Percentiles rank a stretch among this genome's conserved stretches.
Evolutionary conservation across 2,797 vertebrate genomes (phyloP).

Genomic region (Prunella strophiata): DNA sequence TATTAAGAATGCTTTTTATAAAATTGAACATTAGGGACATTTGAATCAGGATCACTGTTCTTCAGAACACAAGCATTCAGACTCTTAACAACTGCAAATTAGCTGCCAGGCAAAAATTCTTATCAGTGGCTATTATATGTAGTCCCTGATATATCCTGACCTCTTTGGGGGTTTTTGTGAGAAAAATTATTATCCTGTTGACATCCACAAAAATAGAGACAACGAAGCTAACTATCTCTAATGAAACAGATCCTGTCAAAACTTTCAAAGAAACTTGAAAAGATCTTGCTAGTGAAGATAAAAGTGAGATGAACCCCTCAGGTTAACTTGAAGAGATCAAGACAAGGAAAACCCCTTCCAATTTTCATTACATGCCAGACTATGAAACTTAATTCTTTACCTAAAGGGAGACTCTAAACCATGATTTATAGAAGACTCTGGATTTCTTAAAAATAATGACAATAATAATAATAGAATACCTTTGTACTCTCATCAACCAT

Average conservation of each 20-base stretch:
- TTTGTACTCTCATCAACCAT: conserved; percentile 31
- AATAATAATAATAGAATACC: background rate
- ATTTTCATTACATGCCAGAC: conserved; percentile 37
- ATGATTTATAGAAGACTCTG: conserved; percentile 40
- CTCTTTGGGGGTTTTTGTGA: background rate
- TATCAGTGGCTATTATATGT: background rate
- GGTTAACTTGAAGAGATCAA: conserved; percentile 41
- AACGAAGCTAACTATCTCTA: background rate
- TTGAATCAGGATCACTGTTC: background rate
- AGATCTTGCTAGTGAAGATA: conserved; percentile 41
- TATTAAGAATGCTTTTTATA: conserved; percentile 28
- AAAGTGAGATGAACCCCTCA: conserved; percentile 51
- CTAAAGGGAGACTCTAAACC: conserved; percentile 36
- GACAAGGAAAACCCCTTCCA: conserved; percentile 51
- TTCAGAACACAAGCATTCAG: background rate
- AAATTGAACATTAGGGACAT: background rate
- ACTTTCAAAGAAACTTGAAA: conserved; percentile 49
- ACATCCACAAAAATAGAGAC: background rate
- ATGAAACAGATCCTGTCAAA: conserved; percentile 38
- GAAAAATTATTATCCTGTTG: conserved; percentile 3
- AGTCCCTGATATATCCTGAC: background rate
- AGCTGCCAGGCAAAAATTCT: conserved; percentile 22
- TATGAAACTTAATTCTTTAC: conserved; percentile 40
- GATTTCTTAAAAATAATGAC: conserved; percentile 14
- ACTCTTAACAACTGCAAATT: background rate